Conservation (phyloP, 2,113 vertebrate genomes). For the Phaethon lepturus region DNA sequence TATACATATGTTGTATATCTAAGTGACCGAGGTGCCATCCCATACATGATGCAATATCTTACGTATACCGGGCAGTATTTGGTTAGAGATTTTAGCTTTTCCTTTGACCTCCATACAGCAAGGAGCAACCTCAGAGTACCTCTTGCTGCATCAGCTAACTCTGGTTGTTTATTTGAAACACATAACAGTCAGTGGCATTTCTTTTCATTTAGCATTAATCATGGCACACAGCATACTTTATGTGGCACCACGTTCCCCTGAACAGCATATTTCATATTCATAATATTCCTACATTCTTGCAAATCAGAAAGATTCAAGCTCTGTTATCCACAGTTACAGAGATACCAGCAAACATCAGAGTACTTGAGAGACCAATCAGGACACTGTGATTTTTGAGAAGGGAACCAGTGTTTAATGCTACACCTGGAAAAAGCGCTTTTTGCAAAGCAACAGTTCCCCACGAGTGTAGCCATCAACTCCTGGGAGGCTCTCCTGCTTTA, state of each 20-base stretch:
- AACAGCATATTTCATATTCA: background rate
- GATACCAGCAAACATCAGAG: background rate
- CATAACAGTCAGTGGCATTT: background rate
- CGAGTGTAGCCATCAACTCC: rapidly evolving
- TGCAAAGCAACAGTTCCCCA: too few species aligned
- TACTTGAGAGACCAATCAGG: background rate
- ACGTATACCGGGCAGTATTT: rapidly evolving
- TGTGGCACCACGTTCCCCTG: background rate
- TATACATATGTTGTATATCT: rapidly evolving
- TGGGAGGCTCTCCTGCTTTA: background rate
- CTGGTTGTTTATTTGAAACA: rapidly evolving
- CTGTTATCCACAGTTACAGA: background rate
- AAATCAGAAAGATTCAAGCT: background rate
- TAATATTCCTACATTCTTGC: background rate
- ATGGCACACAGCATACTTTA: background rate
- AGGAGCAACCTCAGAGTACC: background rate
- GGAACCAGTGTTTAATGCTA: background rate
- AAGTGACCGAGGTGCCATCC: background rate
- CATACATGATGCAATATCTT: rapidly evolving
- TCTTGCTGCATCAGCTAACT: background rate
- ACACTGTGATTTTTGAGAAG: background rate
- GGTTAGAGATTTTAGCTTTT: background rate
- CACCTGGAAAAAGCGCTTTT: background rate
- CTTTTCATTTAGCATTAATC: background rate
- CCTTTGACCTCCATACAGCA: background rate